These are phyloP conservation scores for Tenualosa thibaudeaui DNA, from an alignment of 2,797 vertebrate genomes.

Conservation along the genomic window DNA sequence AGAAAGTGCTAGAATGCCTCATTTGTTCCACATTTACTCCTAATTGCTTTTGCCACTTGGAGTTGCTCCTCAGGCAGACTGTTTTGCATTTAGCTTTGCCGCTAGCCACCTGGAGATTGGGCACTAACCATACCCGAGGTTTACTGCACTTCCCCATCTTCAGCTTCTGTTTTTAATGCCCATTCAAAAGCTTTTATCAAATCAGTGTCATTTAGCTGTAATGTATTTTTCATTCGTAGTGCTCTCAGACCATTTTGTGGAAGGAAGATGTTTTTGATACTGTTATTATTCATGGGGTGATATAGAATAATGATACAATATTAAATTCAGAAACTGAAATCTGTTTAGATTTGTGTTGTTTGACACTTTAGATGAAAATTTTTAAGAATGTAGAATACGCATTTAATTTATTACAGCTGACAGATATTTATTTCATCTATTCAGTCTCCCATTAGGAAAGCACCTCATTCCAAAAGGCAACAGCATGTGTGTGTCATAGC, in stretches of 20 bases:
- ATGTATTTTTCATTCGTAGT: not conserved
- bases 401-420: not conserved
- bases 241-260: conserved; percentile 45
- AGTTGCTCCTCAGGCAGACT: conserved; percentile 58
- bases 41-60: conserved; percentile 70
- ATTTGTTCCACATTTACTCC: conserved; percentile 69
- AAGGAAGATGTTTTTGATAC: not conserved
- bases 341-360: not conserved
- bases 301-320: not conserved
- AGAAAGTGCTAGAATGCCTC: conserved; percentile 55
- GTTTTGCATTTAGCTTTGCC: conserved; percentile 50
- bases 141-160: not conserved
- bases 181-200: conserved; percentile 26
- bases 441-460: not conserved
- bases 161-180: conserved; percentile 17
- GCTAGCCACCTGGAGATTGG: conserved; percentile 33
- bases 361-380: not conserved
- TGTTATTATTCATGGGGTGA: not conserved
- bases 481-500: not conserved
- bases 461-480: not conserved
- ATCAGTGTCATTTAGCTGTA: not conserved
- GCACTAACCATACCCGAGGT: not conserved
- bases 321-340: not conserved
- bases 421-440: not conserved
- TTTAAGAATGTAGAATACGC: not conserved